Conservation (phyloP, 2,113 vertebrate species). For the Lophura nycthemera region DNA sequence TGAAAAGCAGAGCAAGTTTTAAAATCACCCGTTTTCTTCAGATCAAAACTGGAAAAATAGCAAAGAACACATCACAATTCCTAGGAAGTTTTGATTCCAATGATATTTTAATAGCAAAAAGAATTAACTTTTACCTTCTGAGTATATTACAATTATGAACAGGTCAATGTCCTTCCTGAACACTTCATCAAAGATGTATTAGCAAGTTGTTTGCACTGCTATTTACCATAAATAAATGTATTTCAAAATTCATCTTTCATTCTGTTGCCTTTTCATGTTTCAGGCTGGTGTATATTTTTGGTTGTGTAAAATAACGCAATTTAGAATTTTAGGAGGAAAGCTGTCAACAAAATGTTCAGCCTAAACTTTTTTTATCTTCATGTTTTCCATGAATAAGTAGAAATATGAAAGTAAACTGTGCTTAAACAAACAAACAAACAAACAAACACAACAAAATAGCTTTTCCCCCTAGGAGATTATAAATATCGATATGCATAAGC, state of each 20-base stretch:
- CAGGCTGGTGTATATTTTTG: neutral
- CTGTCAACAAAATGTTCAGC: neutral
- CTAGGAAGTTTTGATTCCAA: neutral
- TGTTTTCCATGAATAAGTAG: constrained; percentile 6
- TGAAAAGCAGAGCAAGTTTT: neutral
- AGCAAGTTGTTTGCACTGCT: neutral
- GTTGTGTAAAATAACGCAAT: neutral
- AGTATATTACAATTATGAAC: neutral
- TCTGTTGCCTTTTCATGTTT: neutral
- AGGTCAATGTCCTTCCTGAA: neutral
- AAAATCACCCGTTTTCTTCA: neutral
- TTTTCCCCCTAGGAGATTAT: constrained; percentile 4
- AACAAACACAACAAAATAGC: neutral
- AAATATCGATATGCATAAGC: constrained; percentile 22
- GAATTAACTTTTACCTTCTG: neutral
- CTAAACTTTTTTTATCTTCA: neutral
- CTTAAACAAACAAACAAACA: neutral
- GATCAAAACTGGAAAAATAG: neutral
- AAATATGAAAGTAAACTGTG: constrained; percentile 34
- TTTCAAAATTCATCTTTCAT: constrained; percentile 5
- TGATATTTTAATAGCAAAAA: neutral
- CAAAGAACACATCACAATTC: neutral
- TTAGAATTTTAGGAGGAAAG: neutral
- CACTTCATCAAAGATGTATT: neutral
- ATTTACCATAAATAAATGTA: neutral